phyloP scores from a whole-genome alignment of 2,797 vertebrate genomes.

The Rachycentron canadum region DNA sequence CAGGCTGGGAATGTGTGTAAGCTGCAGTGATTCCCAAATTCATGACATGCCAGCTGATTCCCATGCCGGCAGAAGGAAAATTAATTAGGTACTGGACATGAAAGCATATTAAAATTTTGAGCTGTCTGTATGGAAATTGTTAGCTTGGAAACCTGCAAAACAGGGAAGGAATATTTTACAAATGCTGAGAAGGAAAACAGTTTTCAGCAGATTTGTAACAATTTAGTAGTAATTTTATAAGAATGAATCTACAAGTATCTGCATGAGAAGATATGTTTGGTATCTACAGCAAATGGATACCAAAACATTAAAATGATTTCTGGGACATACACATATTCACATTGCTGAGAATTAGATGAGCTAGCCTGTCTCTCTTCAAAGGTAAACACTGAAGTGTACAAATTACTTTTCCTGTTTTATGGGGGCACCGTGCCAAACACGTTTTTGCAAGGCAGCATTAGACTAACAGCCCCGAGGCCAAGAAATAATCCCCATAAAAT shows the following conservation, averaged over 20 bases:
- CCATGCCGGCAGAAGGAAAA: neutral
- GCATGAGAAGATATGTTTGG: neutral
- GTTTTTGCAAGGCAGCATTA: neutral
- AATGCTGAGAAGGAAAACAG: too few species aligned
- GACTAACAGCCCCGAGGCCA: neutral
- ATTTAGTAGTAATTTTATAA: neutral
- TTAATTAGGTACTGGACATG: neutral
- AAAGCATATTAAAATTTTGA: neutral
- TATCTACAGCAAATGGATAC: neutral
- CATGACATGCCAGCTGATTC: conserved; percentile 4
- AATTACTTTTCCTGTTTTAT: neutral
- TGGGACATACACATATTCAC: neutral
- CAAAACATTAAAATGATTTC: neutral
- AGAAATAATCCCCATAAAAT: neutral
- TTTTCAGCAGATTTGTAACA: neutral
- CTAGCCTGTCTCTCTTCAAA: neutral
- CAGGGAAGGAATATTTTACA: too few species aligned
- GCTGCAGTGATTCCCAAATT: conserved; percentile 15
- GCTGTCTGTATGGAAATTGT: neutral
- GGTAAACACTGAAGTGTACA: neutral
- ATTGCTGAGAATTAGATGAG: neutral
- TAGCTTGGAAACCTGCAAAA: neutral
- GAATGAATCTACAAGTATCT: neutral
- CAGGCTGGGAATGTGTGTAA: conserved; percentile 36
- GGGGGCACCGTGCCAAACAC: neutral